Evolutionary conservation across 2,888 invertebrate species (phyloP).

Genomic region (Monochamus alternatus): DNA sequence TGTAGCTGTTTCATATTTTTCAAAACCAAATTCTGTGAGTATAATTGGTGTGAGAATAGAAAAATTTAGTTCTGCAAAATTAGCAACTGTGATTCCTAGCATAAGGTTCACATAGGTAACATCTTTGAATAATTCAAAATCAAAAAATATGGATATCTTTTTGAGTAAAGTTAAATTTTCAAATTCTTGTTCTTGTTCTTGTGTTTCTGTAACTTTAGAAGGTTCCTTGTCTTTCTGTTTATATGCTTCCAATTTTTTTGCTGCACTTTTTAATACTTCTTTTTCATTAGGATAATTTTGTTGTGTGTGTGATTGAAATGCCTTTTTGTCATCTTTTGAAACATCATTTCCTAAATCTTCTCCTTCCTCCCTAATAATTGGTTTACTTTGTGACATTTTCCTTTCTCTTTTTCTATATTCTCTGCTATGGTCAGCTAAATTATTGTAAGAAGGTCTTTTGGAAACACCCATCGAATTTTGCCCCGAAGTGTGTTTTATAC

Average conservation of each 20-base stretch:
- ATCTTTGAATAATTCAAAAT: constrained; percentile 80
- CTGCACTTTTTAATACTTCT: constrained; percentile 75
- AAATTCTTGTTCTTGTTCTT: constrained; percentile 1
- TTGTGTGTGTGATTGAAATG: constrained; percentile 3
- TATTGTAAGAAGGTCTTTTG: constrained; percentile 62
- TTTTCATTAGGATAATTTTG: constrained; percentile 69
- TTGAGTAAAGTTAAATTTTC: constrained; percentile 68
- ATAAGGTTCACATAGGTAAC: constrained; percentile 81
- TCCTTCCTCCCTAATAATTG: constrained; percentile 57
- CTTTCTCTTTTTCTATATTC: constrained; percentile 55
- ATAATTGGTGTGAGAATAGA: constrained; percentile 83
- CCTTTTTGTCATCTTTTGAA: constrained; percentile 38
- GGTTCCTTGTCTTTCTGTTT: constrained; percentile 50
- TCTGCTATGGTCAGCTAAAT: constrained; percentile 57
- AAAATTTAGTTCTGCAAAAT: constrained; percentile 83
- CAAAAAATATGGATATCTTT: constrained; percentile 79
- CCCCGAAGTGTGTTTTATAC: constrained; percentile 51
- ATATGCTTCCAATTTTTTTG: constrained; percentile 73
- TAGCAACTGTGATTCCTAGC: constrained; percentile 81
- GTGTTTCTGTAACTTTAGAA: constrained; percentile 38
- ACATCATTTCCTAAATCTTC: constrained; percentile 48
- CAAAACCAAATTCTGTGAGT: constrained; percentile 79
- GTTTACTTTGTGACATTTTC: constrained; percentile 54
- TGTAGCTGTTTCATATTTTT: constrained; percentile 76
- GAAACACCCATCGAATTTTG: constrained; percentile 69